Evolutionary conservation across 2,888 invertebrate genomes (phyloP).

Genomic region (Agrilus biguttatus): DNA sequence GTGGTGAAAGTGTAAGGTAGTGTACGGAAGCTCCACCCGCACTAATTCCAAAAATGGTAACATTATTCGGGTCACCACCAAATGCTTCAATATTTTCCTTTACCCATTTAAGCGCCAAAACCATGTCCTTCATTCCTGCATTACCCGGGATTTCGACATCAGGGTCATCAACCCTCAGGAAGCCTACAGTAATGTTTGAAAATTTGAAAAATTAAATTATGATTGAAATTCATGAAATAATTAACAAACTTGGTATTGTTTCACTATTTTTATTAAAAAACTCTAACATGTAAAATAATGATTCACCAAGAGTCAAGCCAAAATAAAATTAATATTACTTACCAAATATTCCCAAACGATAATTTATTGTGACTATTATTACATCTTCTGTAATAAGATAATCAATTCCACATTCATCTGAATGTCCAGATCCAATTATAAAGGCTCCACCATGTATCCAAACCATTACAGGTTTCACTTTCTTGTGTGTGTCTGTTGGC

Average conservation of each 20-base stretch:
- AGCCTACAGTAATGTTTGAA: neutral
- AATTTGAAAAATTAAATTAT: neutral
- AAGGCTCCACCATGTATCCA: constrained; percentile 4
- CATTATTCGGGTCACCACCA: constrained; percentile 3
- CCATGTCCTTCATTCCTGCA: constrained; percentile 3
- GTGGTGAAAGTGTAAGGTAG: constrained; percentile 1
- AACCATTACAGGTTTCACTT: no score
- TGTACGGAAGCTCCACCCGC: constrained; percentile 1
- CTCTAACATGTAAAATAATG: no score
- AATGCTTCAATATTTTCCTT: constrained; percentile 3
- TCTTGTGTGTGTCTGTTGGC: neutral
- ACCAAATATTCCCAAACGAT: constrained; percentile 4
- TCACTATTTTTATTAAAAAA: no score
- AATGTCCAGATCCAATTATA: constrained; percentile 1
- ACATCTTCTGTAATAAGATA: constrained; percentile 2
- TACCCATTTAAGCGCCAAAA: constrained; percentile 3
- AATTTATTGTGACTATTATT: constrained; percentile 3
- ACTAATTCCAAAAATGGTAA: constrained; percentile 1
- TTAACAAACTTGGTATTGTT: no score
- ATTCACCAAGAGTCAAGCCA: no score
- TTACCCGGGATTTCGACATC: constrained; percentile 1
- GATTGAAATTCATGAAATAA: no score
- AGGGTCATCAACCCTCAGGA: constrained; percentile 1
- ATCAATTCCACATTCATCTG: constrained; percentile 1
- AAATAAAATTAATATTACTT: no score